Evolutionary conservation across 2,113 vertebrate genomes (phyloP), one percentile per base, ranked within the genome.

Genomic region (Tyto alba): DNA sequence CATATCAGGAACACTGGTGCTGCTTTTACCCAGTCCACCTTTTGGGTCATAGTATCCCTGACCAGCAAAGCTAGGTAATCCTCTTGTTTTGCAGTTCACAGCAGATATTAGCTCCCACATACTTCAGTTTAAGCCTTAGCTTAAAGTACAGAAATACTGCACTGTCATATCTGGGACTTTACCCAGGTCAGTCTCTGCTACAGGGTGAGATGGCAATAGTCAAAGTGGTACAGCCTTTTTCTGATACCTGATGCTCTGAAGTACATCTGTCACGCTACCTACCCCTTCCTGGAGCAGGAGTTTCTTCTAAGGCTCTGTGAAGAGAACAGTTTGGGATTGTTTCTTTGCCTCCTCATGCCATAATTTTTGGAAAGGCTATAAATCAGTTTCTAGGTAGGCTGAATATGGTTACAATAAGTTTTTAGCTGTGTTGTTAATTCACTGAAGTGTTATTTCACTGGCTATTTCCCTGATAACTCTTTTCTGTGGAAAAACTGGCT

Each of bases 1-100:
- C 1, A 0, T 23, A 7, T 30, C 68, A 36, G 88, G 14, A 38
- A 36, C 0, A 1, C 40, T 62, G 53, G 36, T 29, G 55, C 25
- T 3, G 1, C 29, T 45, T 78, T 56, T 62, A 56, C 60, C 14
- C 36, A 19, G 41, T 41, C 47, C 36, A 25, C 13, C 23, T 34
- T 34, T 20, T 48, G 85, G 67, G 64, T 68, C 32, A 34, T 12
- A 19, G 36, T 16, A 63, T 63, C 40, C 27, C 14, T 63, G 48
- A 19, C 32, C 25, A 10, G 26, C 16, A 43, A 41, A 62, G 27
- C 32, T 38, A 38, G 23, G 47, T 56, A 68, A 74, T 38, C 53
- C 40, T 74, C 60, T 68, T 1, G 0, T 47, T 79, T 74, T 43
- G 47, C 62, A 53, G 43, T 45, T 73, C 32, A 19, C 2, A 6